Conservation (phyloP, 2,888 invertebrate genomes). For the Sipha maydis region DNA sequence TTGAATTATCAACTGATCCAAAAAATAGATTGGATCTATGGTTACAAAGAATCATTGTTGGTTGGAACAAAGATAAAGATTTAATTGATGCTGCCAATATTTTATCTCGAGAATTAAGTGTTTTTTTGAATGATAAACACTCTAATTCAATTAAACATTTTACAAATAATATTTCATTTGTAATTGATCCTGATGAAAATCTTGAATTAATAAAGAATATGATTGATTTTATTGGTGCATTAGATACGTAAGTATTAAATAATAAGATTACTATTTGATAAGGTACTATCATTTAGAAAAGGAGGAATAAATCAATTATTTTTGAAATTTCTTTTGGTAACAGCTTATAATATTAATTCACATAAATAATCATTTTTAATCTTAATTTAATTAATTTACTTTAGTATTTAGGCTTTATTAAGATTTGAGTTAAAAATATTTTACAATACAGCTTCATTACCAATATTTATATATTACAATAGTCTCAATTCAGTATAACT, state of each 20-base stretch:
- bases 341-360: background rate
- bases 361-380: no score
- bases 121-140: slow-evolving; percentile 50
- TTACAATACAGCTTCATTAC: no score
- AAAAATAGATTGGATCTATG: slow-evolving; percentile 59
- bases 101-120: slow-evolving; percentile 29
- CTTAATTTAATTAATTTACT: no score
- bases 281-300: background rate
- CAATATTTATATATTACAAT: no score
- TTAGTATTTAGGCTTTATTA: no score
- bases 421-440: no score
- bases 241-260: slow-evolving; percentile 54
- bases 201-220: slow-evolving; percentile 62
- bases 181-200: slow-evolving; percentile 71
- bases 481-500: no score
- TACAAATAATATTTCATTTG: slow-evolving; percentile 2
- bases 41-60: slow-evolving; percentile 55
- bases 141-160: slow-evolving; percentile 46
- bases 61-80: slow-evolving; percentile 59
- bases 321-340: background rate
- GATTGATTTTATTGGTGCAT: slow-evolving; percentile 60
- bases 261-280: no score
- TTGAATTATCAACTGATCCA: slow-evolving; percentile 46
- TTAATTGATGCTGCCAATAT: slow-evolving; percentile 45
- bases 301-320: background rate